A percentile compares a stretch with the other conserved stretches of the same genome.
Conservation (phyloP, 2,113 vertebrate genomes). For the Crypturellus undulatus region DNA sequence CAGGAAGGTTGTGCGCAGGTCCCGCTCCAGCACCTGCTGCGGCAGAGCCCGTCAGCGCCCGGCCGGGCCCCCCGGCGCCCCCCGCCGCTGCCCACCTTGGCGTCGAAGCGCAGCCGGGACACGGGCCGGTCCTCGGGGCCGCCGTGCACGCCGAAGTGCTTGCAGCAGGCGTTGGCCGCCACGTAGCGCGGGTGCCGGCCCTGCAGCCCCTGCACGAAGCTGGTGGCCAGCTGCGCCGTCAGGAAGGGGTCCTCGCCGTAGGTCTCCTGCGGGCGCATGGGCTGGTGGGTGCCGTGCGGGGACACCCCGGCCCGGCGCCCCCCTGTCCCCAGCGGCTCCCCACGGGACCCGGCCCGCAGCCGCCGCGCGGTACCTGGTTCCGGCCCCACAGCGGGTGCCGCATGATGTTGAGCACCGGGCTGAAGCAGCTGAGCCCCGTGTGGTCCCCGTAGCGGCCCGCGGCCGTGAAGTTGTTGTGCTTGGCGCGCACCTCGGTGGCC, state of each 20-base stretch:
- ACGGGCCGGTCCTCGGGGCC: constrained; percentile 73
- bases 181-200: constrained; percentile 69
- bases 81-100: not conserved
- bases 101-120: constrained; percentile 65
- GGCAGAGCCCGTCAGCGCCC: not conserved
- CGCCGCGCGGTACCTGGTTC: constrained; percentile 57
- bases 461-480: constrained; percentile 58
- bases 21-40: constrained; percentile 70
- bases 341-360: rapidly evolving
- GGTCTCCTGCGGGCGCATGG: constrained; percentile 32
- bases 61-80: rapidly evolving
- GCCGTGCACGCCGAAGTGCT: constrained; percentile 72
- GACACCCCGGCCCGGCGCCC: not conserved
- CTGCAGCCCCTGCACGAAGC: constrained; percentile 74
- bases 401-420: constrained; percentile 76
- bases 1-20: constrained; percentile 72
- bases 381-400: constrained; percentile 75
- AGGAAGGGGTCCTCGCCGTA: constrained; percentile 75
- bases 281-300: not conserved
- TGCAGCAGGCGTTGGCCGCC: constrained; percentile 73
- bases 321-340: not conserved
- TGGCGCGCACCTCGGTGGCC: constrained; percentile 54
- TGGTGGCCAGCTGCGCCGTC: constrained; percentile 56
- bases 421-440: constrained; percentile 77
- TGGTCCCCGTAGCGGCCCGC: constrained; percentile 61